Evolutionary conservation across 2,113 vertebrate genomes (phyloP), one percentile per base, ranked within the genome.

Genomic region (Macquaria ambigua): DNA sequence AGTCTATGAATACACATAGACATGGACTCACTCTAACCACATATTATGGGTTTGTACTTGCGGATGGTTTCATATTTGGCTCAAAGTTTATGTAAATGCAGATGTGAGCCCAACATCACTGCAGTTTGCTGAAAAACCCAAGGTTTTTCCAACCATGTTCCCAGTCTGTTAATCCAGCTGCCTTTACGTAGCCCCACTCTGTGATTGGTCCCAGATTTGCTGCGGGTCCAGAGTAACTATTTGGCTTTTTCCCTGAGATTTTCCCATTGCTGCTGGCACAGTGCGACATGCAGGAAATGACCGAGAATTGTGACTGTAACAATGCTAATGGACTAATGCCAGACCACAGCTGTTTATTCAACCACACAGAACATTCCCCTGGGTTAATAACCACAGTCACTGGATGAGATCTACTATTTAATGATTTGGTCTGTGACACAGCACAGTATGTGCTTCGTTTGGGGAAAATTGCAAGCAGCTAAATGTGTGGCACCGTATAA

Each of bases 1-100:
- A 88, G 83, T 81, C 93, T 93, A 93, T 93, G 91, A 94, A 94
- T 94, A 95, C 87, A 88, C 86, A 74, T 31, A 81, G 80, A 84
- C 90, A 78, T 69, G 55, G 89, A 84, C 90, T 77, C 63, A 46
- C 75, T 86, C 87, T 71, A 34, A 91, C 93, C 93, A 84, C 91
- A 92, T 90, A 94, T 93, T 92, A 90, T 93, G 87, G 92, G 91
- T 88, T 93, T 81, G 76, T 84, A 80, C 90, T 92, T 76, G 90
- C 89, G 82, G 88, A 93, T 84, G 89, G 87, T 90, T 94, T 93
- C 91, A 89, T 84, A 86, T 89, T 92, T 90, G 79, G 83, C 85
- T 84, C 79, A 81, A 76, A 41, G 84, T 89, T 92, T 84, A 89
- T 92, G 83, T 90, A 87, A 89, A 92, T 89, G 93, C 88, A 92